These are phyloP conservation scores for Lasioglossum malachurum DNA, from an alignment of 2,888 invertebrate genomes.

Conservation along the genomic window DNA sequence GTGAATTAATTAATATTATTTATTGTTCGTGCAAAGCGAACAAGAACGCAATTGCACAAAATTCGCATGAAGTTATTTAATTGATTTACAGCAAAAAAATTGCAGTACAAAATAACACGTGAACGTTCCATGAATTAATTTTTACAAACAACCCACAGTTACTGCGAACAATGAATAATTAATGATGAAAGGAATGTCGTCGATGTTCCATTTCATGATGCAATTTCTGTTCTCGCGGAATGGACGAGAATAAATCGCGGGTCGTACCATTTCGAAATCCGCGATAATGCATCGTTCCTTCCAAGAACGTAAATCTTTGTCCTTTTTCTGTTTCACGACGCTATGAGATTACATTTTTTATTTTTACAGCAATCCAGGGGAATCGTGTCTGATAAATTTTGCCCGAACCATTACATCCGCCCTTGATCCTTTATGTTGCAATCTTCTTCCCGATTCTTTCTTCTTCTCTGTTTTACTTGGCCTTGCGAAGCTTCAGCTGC, in stretches of 20 bases:
- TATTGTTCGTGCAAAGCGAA: background rate
- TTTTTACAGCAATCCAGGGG: conserved; percentile 43
- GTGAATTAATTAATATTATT: background rate
- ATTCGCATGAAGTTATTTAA: background rate
- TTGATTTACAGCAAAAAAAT: background rate
- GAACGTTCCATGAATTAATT: background rate
- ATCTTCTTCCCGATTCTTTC: conserved; percentile 15
- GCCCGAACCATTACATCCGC: conserved; percentile 51
- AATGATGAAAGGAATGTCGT: background rate
- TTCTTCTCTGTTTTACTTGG: background rate
- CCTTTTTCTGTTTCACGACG: conserved; percentile 34
- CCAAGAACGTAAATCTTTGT: conserved; percentile 33
- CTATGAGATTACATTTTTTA: conserved; percentile 59
- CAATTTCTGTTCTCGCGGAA: conserved; percentile 20
- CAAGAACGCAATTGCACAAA: background rate
- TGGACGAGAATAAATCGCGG: conserved; percentile 36
- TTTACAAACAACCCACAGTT: background rate
- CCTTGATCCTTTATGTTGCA: conserved; percentile 39
- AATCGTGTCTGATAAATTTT: conserved; percentile 64
- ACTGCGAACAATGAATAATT: background rate
- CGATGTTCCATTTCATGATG: conserved; percentile 2
- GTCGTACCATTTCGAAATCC: conserved; percentile 38
- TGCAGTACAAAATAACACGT: background rate
- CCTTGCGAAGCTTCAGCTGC: conserved; percentile 9
- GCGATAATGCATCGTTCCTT: conserved; percentile 33